Evolutionary conservation across 2,113 vertebrate species (phyloP).

Genomic region (Alligator sinensis): DNA sequence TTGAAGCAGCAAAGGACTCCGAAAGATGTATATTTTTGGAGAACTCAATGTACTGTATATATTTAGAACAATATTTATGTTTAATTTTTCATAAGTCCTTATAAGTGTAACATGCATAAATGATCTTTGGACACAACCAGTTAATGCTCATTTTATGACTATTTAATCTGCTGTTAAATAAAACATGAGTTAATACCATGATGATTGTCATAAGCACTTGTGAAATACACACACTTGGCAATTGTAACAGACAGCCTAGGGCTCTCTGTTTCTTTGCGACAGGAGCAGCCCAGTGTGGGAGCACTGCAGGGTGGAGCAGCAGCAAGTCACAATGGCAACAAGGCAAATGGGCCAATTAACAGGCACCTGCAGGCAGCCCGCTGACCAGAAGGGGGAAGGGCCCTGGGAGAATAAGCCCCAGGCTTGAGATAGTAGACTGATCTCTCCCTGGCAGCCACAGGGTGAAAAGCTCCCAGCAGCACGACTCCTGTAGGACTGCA

Average conservation of each 20-base stretch:
- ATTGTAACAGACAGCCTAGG: neutral
- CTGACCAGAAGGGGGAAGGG: no score
- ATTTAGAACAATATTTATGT: neutral
- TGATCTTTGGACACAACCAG: neutral
- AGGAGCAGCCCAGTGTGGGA: no score
- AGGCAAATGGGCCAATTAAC: no score
- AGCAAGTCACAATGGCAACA: no score
- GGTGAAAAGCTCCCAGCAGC: no score
- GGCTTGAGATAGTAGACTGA: no score
- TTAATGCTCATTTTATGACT: constrained; percentile 15
- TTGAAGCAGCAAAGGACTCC: constrained; percentile 8
- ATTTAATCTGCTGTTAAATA: constrained; percentile 29
- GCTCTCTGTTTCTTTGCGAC: no score
- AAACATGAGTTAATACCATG: constrained; percentile 19
- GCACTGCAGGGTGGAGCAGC: no score
- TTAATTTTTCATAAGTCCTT: neutral
- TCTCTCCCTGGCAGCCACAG: no score
- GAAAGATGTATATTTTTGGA: neutral
- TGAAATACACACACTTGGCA: neutral
- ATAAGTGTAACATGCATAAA: neutral
- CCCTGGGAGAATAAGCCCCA: no score
- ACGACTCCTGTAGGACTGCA: no score
- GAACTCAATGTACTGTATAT: neutral
- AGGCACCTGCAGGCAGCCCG: no score
- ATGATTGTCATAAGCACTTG: constrained; percentile 9